These are phyloP conservation scores for Scartelaos histophorus DNA, from an alignment of 2,113 vertebrate species.

Conservation along the genomic window DNA sequence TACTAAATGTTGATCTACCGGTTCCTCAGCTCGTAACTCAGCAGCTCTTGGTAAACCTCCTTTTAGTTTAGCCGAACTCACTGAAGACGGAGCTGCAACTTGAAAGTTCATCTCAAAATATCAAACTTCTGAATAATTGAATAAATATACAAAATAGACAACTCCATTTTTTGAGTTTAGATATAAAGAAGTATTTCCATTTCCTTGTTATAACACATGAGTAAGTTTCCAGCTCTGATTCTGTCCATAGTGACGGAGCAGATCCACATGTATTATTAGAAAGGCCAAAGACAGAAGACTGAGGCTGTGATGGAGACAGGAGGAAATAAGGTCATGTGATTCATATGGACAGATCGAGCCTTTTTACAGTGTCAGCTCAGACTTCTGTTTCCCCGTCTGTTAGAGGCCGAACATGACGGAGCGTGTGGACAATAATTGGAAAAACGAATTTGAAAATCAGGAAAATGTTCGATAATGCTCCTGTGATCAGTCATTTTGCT, in stretches of 20 bases:
- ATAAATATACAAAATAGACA: too few relatives aligned
- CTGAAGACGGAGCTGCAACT: too few relatives aligned
- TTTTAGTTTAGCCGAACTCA: not conserved
- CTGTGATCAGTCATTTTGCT: too few relatives aligned
- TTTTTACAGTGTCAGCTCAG: not conserved
- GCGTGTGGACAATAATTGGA: too few relatives aligned
- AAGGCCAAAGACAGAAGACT: not conserved
- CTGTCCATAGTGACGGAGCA: not conserved
- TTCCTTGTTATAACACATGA: not conserved
- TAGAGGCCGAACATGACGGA: too few relatives aligned
- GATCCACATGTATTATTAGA: not conserved
- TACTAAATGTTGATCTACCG: conserved; percentile 1
- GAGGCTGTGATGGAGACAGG: not conserved
- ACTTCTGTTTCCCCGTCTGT: not conserved
- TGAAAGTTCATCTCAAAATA: too few relatives aligned
- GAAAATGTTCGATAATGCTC: too few relatives aligned
- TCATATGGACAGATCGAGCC: not conserved
- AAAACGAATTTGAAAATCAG: too few relatives aligned
- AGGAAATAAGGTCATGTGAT: not conserved
- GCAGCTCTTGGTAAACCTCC: not conserved
- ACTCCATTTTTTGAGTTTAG: not conserved
- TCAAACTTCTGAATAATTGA: too few relatives aligned
- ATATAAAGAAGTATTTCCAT: not conserved
- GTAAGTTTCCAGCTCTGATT: not conserved
- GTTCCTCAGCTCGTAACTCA: not conserved